Base-by-base conservation (phyloP, 2,113 vertebrate species). In the Triplophysa rosa region DNA sequence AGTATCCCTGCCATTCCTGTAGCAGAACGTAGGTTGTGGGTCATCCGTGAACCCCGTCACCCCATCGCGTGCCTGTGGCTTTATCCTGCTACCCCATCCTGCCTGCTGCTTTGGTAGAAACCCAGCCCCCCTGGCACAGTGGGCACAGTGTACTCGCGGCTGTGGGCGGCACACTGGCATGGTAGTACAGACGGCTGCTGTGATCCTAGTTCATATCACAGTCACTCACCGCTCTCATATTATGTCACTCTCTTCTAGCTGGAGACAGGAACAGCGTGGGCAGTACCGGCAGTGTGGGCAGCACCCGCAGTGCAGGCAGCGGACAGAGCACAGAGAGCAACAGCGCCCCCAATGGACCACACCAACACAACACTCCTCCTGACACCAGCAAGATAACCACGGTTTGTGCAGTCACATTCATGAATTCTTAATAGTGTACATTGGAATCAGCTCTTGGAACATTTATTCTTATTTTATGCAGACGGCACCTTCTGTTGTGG, bases 201-300 rank as follows among this genome's bases (percentile, higher is more conserved):
- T 71, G 26, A 71, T 54, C 16, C 40, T 56, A 23, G 21, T 45
- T 66, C 42, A 17, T 49, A 66, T 67, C 58, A 8, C 23, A 80
- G 19, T 72, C 8, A 26, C 40, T 68, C 62, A 63, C 23, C 56
- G 14, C 23, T 54, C 54, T 61, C 52, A 40, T 40, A 6, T 24
- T 19, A 37, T 42, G 12, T 9, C 47, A 13, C 62, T 54, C 26
- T 77, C n/a, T 49, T 80, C 1, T 89, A 95, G 95, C 95, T 33
- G 96, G 97, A 71, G 97, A 98, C 91, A 91, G 97, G 81, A 98
- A 93, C 90, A 98, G 97, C 0, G 95, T 98, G 64, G 96, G 96
- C 80, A 98, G 97, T 0, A 96, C 95, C 21, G 94, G 95, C 85
- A 98, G 96, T 4, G 95, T 95, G 0, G 95, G 95, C 88, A 98